Evolutionary conservation across 2,797 vertebrate genomes (phyloP).

Genomic region (Cirrhinus molitorella): DNA sequence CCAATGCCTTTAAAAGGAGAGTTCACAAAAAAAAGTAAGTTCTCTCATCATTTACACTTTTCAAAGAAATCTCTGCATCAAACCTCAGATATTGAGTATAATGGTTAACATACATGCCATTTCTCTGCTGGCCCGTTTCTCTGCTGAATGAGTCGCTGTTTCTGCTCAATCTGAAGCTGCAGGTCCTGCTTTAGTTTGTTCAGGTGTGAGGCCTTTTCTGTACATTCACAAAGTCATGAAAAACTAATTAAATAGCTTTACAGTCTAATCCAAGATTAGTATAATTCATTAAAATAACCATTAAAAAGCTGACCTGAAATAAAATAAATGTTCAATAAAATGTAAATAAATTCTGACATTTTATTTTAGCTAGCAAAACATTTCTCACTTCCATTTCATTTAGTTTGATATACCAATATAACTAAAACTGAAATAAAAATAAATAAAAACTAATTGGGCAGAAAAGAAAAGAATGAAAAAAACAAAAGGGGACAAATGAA

Average conservation of each 20-base stretch:
- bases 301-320: not conserved
- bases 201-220: constrained; percentile 63
- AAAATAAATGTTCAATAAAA: no score
- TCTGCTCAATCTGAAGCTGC: constrained; percentile 67
- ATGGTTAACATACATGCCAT: not conserved
- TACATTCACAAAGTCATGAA: not conserved
- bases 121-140: not conserved
- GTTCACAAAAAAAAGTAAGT: not conserved
- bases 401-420: no score
- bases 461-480: no score
- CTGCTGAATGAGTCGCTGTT: constrained; percentile 53
- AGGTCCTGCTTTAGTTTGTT: constrained; percentile 64
- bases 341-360: no score
- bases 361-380: not conserved
- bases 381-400: not conserved
- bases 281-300: not conserved
- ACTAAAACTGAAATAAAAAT: no score
- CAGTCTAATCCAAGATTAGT: not conserved
- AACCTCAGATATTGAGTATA: not conserved
- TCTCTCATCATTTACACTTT: not conserved
- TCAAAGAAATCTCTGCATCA: not conserved
- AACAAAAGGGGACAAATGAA: no score
- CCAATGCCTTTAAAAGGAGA: not conserved
- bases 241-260: not conserved
- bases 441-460: no score